Evolutionary conservation across 1,140 invertebrate genomes (phyloP), one percentile per base, ranked within the genome.

Genomic region (Dendroctonus ponderosae): DNA sequence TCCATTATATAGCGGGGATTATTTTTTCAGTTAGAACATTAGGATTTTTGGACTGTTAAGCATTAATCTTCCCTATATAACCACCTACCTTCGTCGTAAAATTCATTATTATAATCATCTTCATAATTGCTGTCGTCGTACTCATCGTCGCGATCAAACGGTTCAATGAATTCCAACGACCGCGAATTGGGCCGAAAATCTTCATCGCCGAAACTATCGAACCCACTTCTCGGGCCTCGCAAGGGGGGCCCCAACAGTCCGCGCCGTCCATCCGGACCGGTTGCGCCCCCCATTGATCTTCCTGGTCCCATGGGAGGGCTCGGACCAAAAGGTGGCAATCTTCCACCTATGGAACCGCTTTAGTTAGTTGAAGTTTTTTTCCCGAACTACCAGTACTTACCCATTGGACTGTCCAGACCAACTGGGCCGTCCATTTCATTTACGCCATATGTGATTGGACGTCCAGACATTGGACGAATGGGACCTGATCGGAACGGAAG

Each of bases 121-220:
- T 66, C 67, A 59, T 69, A 66, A 42, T 74, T 68, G 26, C 70
- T 66, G 50, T 67, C 63, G 14, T 14, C 40, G 12, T 66, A 46
- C n/a, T 66, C 56, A 44, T 63, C 43, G 12, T 66, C 42, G 53
- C 11, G 41, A 56, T 56, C 39, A 50, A 11, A 50, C 12, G 7
- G 48, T 1, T 50, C 48, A 11, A 37, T 49, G 44, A n/a, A 38
- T 7, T 51, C 49, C 49, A 51, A 3, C 15, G 52, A 37, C 12
- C 26, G 41, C 26, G 26, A 26, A 26, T 26, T 26, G 44, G 61
- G 70, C 59, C 74, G 67, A 51, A 71, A 74, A 65, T 76, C 75
- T 40, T 72, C 67, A 64, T 75, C 71, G 39, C 66, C 68, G 12
- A 64, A 68, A 40, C 71, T 59, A 62, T 66, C 63, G 15, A 53